Percentiles rank a stretch among this genome's conserved stretches.
phyloP scores from a whole-genome alignment of 2,797 vertebrate species.

The Fundulus diaphanus region DNA sequence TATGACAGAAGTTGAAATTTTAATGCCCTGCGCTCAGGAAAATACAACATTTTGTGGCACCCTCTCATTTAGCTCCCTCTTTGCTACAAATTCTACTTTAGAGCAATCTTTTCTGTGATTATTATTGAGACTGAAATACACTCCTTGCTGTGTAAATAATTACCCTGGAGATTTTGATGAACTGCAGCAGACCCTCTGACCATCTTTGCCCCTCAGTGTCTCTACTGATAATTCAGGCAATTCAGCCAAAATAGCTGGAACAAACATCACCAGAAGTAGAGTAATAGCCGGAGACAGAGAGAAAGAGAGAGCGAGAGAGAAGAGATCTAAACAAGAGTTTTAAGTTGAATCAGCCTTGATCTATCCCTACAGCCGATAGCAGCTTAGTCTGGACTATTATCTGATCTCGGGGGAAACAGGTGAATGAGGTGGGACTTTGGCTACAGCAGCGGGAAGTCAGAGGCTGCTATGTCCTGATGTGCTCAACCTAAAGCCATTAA shows the following conservation, averaged over 20 bases:
- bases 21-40: neutral
- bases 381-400: constrained; percentile 6
- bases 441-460: neutral
- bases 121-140: neutral
- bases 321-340: neutral
- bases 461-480: neutral
- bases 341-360: constrained; percentile 5
- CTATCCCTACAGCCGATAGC: constrained; percentile 1
- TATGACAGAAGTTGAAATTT: neutral
- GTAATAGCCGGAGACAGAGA: neutral
- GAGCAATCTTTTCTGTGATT: neutral
- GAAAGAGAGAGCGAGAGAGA: neutral
- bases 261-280: constrained; percentile 8
- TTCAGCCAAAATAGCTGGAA: neutral
- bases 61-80: neutral
- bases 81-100: neutral
- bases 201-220: neutral
- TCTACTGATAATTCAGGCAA: neutral
- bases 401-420: neutral
- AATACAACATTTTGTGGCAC: neutral
- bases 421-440: constrained; percentile 1
- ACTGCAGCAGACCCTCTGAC: constrained; percentile 4
- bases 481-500: constrained; percentile 1
- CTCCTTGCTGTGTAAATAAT: neutral
- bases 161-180: neutral